Base-by-base conservation (phyloP, 1,140 invertebrate species). In the Lineus longissimus region DNA sequence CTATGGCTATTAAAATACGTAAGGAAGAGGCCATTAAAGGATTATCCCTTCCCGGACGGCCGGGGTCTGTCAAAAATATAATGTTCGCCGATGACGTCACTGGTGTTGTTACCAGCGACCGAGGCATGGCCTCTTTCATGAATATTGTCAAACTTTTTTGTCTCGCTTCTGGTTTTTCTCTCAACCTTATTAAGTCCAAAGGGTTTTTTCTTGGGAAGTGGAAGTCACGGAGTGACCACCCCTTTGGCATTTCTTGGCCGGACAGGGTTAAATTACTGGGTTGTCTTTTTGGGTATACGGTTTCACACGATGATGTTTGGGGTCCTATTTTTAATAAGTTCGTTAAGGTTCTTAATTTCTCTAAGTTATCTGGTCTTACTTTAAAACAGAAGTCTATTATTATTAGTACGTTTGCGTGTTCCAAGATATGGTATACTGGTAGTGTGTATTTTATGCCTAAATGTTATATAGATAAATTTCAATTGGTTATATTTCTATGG, bases 161-260 rank as follows among this genome's bases (percentile, higher is more conserved):
- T 36, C 6, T 7, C 4, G 33, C 33, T 36, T 36, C 33, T 4
- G 33, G 33, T n/a, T n/a, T n/a, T n/a, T n/a, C n/a, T n/a, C 6
- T 36, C 33, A 70, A 70, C 60, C 51, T 55, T 51, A 55, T 61
- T 1, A 71, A 73, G 67, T 61, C 63, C 4, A 65, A 64, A 47
- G 66, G 66, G 13, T 2, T 71, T 4, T 68, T 55, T 62, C 47
- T 70, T 11, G 71, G 72, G 6, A 63, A 65, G 54, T 71, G 67
- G 70, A 63, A 63, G 59, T 29, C 19, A 33, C 23, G 65, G 30
- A 55, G 51, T 22, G 66, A 73, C 58, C 51, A 71, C 43, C 57
- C 58, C 25, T 73, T 68, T 27, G 67, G 66, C 11, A 69, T 73
- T 23, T 61, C 62, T 25, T 73, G 66, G 68, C 59, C 67, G 4